Base-by-base conservation (phyloP, 1,140 invertebrate genomes). In the Nylanderia fulva region DNA sequence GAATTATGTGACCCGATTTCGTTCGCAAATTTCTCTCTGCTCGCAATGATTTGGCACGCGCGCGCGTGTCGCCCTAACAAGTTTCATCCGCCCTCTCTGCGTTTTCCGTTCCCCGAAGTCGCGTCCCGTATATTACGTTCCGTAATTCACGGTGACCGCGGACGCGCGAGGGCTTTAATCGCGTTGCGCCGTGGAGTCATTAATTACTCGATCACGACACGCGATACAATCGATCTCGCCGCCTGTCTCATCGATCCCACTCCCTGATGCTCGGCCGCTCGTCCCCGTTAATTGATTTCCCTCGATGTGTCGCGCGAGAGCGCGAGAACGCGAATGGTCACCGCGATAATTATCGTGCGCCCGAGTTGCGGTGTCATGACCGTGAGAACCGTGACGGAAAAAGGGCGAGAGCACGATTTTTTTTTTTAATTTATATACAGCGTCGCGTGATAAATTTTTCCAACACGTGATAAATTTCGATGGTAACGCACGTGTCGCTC, bases 131-230 rank as follows among this genome's bases (percentile, higher is more conserved):
- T 58, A 58, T n/a, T n/a, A n/a, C n/a, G n/a, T n/a, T 83, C 68
- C 72, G 84, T 83, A 86, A 84, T 88, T 89, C 84, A 77, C 42
- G 86, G 58, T 9, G 80, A 58, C 60, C 63, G 29, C 42, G 56
- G n/a, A 42, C 72, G 63, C 72, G 63, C 69, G 83, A 7, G 52
- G 60, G 87, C 68, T 88, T 89, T 89, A 89, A 89, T 86, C 87
- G 87, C 72, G 27, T 56, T 60, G 74, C 58, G 74, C 58, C 71
- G 74, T 74, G 87, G 87, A 85, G 85, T 89, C 88, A 89, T 90
- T 90, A 90, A 90, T 90, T 90, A 90, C 85, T 64, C 87, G 85
- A 90, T 90, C 85, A 82, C 88, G 87, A 86, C 85, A 66, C 64
- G 54, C 63, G 87, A 82, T 90, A 86, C 83, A 90, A 90, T 89